A percentile compares a stretch with the other conserved stretches of the same genome.
These are phyloP conservation scores for Phalacrocorax aristotelis DNA, from an alignment of 2,113 vertebrate species.

Conservation along the genomic window DNA sequence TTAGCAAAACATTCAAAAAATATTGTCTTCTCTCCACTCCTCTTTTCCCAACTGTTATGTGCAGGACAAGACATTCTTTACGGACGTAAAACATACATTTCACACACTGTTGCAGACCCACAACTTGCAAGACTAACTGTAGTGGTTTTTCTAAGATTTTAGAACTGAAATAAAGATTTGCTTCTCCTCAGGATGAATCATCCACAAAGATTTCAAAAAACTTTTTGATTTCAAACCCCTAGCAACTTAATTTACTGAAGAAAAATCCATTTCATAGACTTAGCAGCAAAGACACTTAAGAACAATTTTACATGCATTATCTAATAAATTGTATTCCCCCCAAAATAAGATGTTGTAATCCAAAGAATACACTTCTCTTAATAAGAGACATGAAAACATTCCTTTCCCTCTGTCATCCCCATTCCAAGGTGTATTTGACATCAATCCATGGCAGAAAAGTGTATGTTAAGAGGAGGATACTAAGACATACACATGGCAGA, in stretches of 20 bases:
- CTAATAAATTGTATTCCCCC: not conserved
- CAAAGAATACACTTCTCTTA: not conserved
- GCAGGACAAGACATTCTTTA: not conserved
- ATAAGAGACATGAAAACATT: not conserved
- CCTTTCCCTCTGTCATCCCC: not conserved
- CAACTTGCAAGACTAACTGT: not conserved
- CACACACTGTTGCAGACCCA: not conserved
- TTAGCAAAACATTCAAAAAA: not conserved
- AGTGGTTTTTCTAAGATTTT: not conserved
- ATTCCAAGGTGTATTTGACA: not conserved
- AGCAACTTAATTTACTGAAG: not conserved
- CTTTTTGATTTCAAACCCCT: not conserved
- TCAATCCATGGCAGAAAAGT: not conserved
- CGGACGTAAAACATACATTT: not conserved
- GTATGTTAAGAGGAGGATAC: not conserved
- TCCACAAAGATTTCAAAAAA: not conserved
- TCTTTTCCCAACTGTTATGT: not conserved
- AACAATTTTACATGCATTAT: not conserved
- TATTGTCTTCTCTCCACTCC: not conserved
- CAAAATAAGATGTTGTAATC: not conserved
- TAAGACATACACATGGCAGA: not conserved
- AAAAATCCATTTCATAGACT: not conserved
- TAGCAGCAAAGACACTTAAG: not conserved
- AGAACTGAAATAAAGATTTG: not conserved
- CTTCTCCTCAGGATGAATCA: not conserved